Evolutionary conservation across 2,888 invertebrate species (phyloP).

Genomic region (Odontocerum albicorne): DNA sequence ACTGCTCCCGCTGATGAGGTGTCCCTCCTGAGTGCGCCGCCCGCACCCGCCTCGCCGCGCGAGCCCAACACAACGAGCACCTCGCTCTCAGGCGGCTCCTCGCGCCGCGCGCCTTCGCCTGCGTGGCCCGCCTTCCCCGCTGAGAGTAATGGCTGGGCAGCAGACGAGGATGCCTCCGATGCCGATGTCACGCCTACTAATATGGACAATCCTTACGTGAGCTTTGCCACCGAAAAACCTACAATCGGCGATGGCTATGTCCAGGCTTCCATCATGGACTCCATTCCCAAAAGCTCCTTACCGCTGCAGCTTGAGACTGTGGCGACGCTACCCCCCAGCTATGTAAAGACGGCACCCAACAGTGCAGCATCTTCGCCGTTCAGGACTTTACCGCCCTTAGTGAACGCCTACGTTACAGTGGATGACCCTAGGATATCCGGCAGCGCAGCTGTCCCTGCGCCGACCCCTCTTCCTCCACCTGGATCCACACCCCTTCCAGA

Average conservation of each 20-base stretch:
- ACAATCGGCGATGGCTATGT: conserved; percentile 16
- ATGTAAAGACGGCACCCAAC: conserved; percentile 21
- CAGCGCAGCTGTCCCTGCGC: neutral
- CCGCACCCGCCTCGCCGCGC: conserved; percentile 46
- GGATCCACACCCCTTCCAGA: neutral
- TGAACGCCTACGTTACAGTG: conserved; percentile 26
- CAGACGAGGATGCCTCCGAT: conserved; percentile 9
- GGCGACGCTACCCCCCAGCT: conserved; percentile 19
- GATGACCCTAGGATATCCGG: conserved; percentile 18
- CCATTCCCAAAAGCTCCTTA: neutral
- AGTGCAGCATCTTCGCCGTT: neutral
- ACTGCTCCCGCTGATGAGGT: conserved; percentile 51
- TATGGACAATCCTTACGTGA: conserved; percentile 25
- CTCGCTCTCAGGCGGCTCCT: conserved; percentile 48
- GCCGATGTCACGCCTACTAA: neutral
- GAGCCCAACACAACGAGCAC: conserved; percentile 54
- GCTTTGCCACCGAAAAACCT: conserved; percentile 10
- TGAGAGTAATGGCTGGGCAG: conserved; percentile 18
- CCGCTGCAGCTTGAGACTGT: neutral
- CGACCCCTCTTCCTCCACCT: neutral
- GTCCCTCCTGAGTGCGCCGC: conserved; percentile 48
- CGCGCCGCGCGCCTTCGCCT: conserved; percentile 39
- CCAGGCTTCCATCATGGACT: conserved; percentile 3
- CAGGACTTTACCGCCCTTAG: neutral
- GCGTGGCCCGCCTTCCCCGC: conserved; percentile 9